Evolutionary conservation across 2,888 invertebrate genomes (phyloP), one percentile per base, ranked within the genome.

Genomic region (Raillietiella orientalis): DNA sequence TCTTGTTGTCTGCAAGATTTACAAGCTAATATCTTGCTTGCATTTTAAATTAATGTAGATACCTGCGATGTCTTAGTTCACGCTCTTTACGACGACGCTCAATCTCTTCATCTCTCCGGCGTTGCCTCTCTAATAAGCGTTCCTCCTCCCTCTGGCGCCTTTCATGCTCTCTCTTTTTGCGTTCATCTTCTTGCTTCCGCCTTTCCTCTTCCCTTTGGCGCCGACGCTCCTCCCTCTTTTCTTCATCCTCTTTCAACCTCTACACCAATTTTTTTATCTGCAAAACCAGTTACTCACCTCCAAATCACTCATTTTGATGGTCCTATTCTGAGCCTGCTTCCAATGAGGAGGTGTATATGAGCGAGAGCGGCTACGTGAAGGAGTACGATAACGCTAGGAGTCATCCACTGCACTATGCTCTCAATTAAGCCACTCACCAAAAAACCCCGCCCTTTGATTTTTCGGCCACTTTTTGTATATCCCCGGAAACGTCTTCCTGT

Each of bases 261-360:
- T 21, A 15, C n/a, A n/a, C n/a, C n/a, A n/a, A n/a, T n/a, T n/a
- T n/a, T 19, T 25, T 29, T 12, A 25, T 20, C 9, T 19, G 14
- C 13, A 12, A 12, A 12, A 22, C 8, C 11, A n/a, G n/a, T n/a
- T n/a, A 22, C 29, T 25, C 26, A 60, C 62, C 54, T 74, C 69
- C 38, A 67, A 61, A 39, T 77, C 71, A 0, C 66, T 63, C 2
- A 72, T 50, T 43, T 72, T 71, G 33, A 79, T 70, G 25, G 71
- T 70, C 26, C 74, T 57, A 13, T 66, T 58, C 43, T 75, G 71
- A 31, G 77, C 79, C 39, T 72, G 66, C 21, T 70, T 62, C 87
- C 87, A 87, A 47, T 87, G 84, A 5, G 82, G 74, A 6, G 87
- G 87, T 2, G 87, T 87, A 15, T 60, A 62, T 38, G 82, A 82